Base-by-base conservation (phyloP, 2,888 invertebrate genomes). In the Odontocolon sp. region DNA sequence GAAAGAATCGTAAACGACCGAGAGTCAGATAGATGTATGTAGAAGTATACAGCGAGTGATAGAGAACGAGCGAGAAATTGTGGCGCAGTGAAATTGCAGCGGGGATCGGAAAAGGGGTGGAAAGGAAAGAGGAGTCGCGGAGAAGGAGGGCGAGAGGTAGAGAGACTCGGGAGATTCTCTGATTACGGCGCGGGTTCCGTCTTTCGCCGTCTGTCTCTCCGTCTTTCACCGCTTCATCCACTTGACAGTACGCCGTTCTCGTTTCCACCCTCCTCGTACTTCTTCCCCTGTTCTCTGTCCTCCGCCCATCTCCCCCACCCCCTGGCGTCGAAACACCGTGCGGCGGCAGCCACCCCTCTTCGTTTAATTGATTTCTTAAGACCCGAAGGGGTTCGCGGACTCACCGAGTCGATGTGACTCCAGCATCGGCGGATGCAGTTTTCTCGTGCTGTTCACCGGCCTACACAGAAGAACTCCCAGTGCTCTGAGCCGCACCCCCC, bases 121-220 rank as follows among this genome's bases (percentile, higher is more conserved):
- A 31, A 52, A 69, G 77, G 71, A 56, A 82, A 79, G 80, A 80
- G 79, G 68, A 45, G 31, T 59, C 61, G 80, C 67, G 77, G 81
- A 81, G 81, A 86, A 82, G 80, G 83, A 82, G 83, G 84, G 81
- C 80, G 82, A 84, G 81, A 84, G 45, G 52, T 52, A 68, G 83
- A 79, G 73, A 83, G 78, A 81, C 79, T 84, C 78, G 79, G 77
- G 80, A 79, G 87, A 87, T 86, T 83, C 82, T 84, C 84, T 88
- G 88, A 89, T 89, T 89, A 87, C 87, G 86, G 61, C 63, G 84
- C 84, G 82, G 84, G 83, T 87, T 87, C 83, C 87, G 86, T 88
- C 89, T 89, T 89, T 86, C 85, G 83, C 81, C 85, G 85, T 87
- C 87, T 84, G 74, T 82, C 80, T 81, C 66, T 81, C 80, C 79